Evolutionary conservation across 2,797 vertebrate genomes (phyloP), one percentile per base, ranked within the genome.

Genomic region (Philypnodon macrostomus): DNA sequence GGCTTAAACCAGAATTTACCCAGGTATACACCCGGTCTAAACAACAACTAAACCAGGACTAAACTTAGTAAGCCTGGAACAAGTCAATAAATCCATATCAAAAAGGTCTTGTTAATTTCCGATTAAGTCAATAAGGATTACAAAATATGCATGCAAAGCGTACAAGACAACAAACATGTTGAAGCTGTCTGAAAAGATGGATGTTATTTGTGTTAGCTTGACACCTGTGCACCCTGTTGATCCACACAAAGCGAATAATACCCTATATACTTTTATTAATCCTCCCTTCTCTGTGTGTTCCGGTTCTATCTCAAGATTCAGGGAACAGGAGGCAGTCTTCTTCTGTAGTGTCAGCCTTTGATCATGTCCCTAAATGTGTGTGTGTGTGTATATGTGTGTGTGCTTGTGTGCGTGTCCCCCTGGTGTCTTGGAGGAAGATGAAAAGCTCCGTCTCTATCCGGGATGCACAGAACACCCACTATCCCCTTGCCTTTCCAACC

Each of bases 341-440:
- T n/a, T 81, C 68, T 83, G 67, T 84, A 60, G 72, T 76, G 68
- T 71, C 75, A 65, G 70, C 45, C 73, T 84, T 83, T 83, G 77
- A 81, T 84, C 78, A 55, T 45, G 65, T 73, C 44, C 51, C 27
- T 56, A 51, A 36, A 52, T 44, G 42, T 55, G 46, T 63, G 36
- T 62, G 47, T 59, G 38, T 58, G 24, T 51, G 35, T 58, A 34
- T 59, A 34, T 46, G 52, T 58, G 51, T 52, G 30, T 41, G 47
- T 42, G 37, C 37, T 18, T 49, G 40, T 49, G 32, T 55, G 31
- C 53, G 70, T 67, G 74, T 72, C 67, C 69, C 73, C 62, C 70
- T 84, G 76, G 70, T 84, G 74, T 89, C 81, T 89, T 88, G 84
- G 83, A 87, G 74, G 75, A 73, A 87, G 85, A 90, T 87, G 78